Conservation (phyloP, 1,140 invertebrate genomes). For the Halesus radiatus region DNA sequence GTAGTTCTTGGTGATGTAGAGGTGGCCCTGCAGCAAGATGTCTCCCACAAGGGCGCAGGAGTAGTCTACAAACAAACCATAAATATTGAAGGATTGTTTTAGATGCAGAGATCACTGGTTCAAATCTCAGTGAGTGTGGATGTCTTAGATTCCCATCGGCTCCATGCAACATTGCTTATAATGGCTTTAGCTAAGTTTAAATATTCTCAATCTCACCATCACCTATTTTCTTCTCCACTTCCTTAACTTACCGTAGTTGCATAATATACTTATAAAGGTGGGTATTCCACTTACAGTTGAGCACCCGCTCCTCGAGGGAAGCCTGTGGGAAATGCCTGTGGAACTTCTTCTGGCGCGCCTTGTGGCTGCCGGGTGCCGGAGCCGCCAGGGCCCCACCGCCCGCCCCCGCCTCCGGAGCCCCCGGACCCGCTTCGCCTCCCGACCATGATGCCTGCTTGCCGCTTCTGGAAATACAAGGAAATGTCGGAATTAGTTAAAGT, state of each 20-base stretch:
- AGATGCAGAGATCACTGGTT: too few relatives aligned
- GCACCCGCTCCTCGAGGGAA: slow-evolving; percentile 80
- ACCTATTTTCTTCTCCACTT: too few relatives aligned
- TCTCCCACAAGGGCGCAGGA: slow-evolving; percentile 92
- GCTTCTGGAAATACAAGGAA: slow-evolving; percentile 58
- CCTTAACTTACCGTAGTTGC: too few relatives aligned
- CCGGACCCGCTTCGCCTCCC: slow-evolving; percentile 55
- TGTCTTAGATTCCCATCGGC: too few relatives aligned
- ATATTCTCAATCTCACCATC: too few relatives aligned
- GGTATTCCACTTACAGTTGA: slow-evolving; percentile 87
- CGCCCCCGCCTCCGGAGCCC: slow-evolving; percentile 56
- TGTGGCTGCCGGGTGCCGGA: slow-evolving; percentile 67
- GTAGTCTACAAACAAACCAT: slow-evolving; percentile 80
- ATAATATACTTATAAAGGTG: neutral
- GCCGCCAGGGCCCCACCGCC: slow-evolving; percentile 43
- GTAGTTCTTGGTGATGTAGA: slow-evolving; percentile 94
- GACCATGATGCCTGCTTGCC: slow-evolving; percentile 66
- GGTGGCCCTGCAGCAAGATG: slow-evolving; percentile 91
- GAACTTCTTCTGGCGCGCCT: slow-evolving; percentile 81
- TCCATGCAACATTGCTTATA: too few relatives aligned
- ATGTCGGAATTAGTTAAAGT: neutral
- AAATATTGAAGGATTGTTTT: too few relatives aligned
- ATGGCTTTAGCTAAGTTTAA: too few relatives aligned
- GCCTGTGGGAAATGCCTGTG: slow-evolving; percentile 82
- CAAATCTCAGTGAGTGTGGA: too few relatives aligned